These are phyloP conservation scores for Zapornia atra DNA, from an alignment of 2,113 vertebrate species.

Conservation along the genomic window DNA sequence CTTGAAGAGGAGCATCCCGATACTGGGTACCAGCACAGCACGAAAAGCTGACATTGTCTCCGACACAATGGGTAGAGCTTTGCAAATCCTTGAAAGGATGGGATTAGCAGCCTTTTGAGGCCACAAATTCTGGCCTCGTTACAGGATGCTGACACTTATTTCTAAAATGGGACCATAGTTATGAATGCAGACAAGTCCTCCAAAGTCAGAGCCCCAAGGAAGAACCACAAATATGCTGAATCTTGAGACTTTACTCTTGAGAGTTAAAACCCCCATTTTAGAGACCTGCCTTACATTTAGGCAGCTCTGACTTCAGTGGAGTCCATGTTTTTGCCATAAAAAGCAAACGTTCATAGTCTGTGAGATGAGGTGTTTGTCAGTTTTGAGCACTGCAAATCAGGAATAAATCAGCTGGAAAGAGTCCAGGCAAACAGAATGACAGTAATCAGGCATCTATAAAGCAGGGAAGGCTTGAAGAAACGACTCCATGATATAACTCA, in stretches of 20 bases:
- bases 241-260: neutral
- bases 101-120: neutral
- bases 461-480: neutral
- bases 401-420: neutral
- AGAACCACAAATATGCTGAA: neutral
- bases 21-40: fast-evolving
- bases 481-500: neutral
- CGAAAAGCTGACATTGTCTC: neutral
- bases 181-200: neutral
- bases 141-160: neutral
- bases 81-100: neutral
- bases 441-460: neutral
- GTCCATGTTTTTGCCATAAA: neutral
- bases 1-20: neutral
- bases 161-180: neutral
- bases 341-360: neutral
- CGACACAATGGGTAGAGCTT: neutral
- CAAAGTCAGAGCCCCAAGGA: neutral
- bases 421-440: neutral
- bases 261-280: neutral
- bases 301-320: neutral
- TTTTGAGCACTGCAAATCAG: neutral
- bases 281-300: neutral
- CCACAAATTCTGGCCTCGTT: neutral
- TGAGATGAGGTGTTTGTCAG: neutral